Conservation (phyloP, 2,113 vertebrate genomes). For the Aptenodytes forsteri region DNA sequence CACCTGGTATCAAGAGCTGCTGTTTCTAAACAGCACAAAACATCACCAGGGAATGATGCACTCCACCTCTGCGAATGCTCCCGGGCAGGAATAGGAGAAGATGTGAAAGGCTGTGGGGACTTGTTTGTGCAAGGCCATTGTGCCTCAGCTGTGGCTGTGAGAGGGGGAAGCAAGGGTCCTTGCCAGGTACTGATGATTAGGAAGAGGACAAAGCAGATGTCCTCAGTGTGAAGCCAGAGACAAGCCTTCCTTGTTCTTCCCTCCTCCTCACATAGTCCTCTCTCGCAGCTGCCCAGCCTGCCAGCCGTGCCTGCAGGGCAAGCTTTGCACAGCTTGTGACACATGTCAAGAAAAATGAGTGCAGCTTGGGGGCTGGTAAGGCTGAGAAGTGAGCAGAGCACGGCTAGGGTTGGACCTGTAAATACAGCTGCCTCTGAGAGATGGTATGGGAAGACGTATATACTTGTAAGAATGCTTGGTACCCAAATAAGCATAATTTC, state of each 20-base stretch:
- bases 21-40: not conserved
- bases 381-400: not conserved
- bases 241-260: not conserved
- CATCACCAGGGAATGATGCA: not conserved
- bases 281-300: not conserved
- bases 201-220: not conserved
- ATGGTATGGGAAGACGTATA: not conserved
- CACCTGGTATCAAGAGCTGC: not conserved
- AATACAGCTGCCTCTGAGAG: not conserved
- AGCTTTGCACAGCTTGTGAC: not conserved
- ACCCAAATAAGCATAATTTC: not conserved
- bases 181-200: not conserved
- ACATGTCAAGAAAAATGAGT: not conserved
- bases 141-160: not conserved
- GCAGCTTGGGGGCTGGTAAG: not conserved
- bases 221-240: not conserved
- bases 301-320: not conserved
- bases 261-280: rapidly evolving
- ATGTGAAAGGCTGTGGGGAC: not conserved
- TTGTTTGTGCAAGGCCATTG: not conserved
- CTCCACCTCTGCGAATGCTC: not conserved
- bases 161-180: not conserved
- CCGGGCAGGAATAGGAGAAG: not conserved
- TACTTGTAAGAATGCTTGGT: not conserved
- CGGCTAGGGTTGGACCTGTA: not conserved